Conservation (phyloP, 1,140 invertebrate genomes). For the Lamellibrachia luymesi region DNA sequence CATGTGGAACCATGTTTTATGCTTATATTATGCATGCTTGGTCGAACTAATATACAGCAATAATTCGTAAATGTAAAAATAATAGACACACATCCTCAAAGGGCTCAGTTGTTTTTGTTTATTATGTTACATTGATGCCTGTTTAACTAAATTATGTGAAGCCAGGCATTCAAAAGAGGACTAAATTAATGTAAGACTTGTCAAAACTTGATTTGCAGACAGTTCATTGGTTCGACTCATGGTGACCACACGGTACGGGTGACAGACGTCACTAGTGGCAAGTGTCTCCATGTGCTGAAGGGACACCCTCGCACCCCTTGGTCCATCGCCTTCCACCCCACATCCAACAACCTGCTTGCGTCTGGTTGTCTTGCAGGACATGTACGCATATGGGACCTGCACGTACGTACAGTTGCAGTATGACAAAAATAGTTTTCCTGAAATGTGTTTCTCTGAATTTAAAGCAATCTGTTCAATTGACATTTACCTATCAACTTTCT, state of each 20-base stretch:
- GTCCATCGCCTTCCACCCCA: slow-evolving; percentile 87
- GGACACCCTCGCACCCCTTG: slow-evolving; percentile 89
- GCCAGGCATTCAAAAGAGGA: not conserved
- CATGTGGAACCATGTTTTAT: too few relatives aligned
- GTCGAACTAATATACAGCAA: too few relatives aligned
- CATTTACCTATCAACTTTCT: not conserved
- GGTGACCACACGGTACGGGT: slow-evolving; percentile 91
- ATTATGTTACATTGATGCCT: not conserved
- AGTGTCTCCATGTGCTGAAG: slow-evolving; percentile 73
- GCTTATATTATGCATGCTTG: too few relatives aligned
- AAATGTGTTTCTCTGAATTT: not conserved
- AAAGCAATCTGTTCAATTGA: not conserved
- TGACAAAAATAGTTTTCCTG: slow-evolving; percentile 14
- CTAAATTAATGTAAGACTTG: not conserved
- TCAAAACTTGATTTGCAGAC: slow-evolving; percentile 58
- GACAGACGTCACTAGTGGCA: slow-evolving; percentile 74
- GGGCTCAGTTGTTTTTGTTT: not conserved
- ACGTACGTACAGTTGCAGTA: slow-evolving; percentile 63
- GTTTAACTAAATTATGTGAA: not conserved
- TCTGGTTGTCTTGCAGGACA: slow-evolving; percentile 86
- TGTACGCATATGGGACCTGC: slow-evolving; percentile 87
- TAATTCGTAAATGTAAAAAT: too few relatives aligned
- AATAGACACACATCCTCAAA: too few relatives aligned
- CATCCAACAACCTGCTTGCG: slow-evolving; percentile 78
- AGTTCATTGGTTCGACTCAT: slow-evolving; percentile 83